A percentile compares a stretch with the other conserved stretches of the same genome.
phyloP scores from a whole-genome alignment of 2,888 invertebrate species.

The Abrostola tripartita region DNA sequence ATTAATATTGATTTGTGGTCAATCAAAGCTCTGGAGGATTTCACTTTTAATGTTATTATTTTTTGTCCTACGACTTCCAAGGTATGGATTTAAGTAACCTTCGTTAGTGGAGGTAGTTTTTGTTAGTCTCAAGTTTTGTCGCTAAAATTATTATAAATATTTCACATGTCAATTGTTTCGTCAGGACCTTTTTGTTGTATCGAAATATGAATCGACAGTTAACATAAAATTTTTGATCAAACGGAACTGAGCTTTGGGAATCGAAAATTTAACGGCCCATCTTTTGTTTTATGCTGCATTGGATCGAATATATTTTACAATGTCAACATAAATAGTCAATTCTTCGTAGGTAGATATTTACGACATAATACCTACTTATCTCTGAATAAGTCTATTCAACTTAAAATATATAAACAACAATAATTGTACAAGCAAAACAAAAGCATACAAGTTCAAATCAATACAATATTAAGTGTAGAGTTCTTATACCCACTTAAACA shows the following conservation, averaged over 20 bases:
- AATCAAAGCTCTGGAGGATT: conserved; percentile 87
- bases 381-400: conserved; percentile 16
- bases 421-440: conserved; percentile 42
- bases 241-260: conserved; percentile 5
- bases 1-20: conserved; percentile 90
- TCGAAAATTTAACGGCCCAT: background rate
- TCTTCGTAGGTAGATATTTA: background rate
- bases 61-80: conserved; percentile 68
- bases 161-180: conserved; percentile 49
- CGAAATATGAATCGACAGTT: conserved; percentile 7
- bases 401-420: conserved; percentile 41
- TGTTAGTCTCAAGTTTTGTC: conserved; percentile 42
- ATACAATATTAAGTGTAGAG: conserved; percentile 53
- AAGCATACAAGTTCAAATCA: conserved; percentile 42
- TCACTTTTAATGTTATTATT: conserved; percentile 86
- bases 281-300: background rate
- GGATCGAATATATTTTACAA: too few relatives aligned
- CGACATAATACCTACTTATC: too few relatives aligned
- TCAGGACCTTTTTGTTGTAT: conserved; percentile 13
- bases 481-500: conserved; percentile 56
- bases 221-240: background rate
- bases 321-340: too few relatives aligned
- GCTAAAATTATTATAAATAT: conserved; percentile 48
- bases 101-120: conserved; percentile 68
- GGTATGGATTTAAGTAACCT: conserved; percentile 60